Evolutionary conservation across 2,888 invertebrate species (phyloP).

Genomic region (Noctua fimbriata): DNA sequence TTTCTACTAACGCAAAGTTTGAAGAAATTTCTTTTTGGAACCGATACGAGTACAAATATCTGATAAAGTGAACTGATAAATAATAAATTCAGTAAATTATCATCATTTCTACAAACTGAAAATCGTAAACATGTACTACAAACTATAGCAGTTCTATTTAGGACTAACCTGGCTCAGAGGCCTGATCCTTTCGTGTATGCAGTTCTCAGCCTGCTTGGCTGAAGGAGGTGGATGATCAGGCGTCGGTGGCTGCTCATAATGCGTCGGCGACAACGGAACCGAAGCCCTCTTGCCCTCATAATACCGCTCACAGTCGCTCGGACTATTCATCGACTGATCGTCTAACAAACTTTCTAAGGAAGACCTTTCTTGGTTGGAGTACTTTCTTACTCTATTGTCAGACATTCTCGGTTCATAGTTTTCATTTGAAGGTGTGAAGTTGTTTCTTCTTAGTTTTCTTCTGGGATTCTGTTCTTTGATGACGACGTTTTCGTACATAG

Average conservation of each 20-base stretch:
- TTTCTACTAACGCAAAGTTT: conserved; percentile 17
- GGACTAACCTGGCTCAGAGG: conserved; percentile 96
- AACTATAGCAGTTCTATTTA: conserved; percentile 68
- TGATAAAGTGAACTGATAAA: conserved; percentile 25
- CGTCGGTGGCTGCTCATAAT: conserved; percentile 97
- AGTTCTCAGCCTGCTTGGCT: conserved; percentile 96
- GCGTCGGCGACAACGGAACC: conserved; percentile 95
- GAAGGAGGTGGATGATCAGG: conserved; percentile 98
- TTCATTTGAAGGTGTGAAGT: conserved; percentile 91
- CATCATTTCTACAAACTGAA: conserved; percentile 46
- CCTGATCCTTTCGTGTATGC: conserved; percentile 97
- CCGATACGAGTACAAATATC: conserved; percentile 27
- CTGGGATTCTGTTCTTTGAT: conserved; percentile 93
- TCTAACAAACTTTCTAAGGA: conserved; percentile 91
- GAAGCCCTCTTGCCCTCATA: conserved; percentile 85
- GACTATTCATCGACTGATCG: conserved; percentile 89
- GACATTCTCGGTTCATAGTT: conserved; percentile 90
- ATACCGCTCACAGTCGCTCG: conserved; percentile 86
- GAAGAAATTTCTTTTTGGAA: neutral
- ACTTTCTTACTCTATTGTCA: conserved; percentile 83
- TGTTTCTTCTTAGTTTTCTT: conserved; percentile 92
- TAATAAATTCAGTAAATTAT: conserved; percentile 9
- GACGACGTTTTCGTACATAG: conserved; percentile 93
- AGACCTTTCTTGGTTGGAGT: conserved; percentile 89
- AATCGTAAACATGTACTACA: conserved; percentile 39